Percentiles rank a stretch among this genome's conserved stretches.
These are phyloP conservation scores for Microtus montanus DNA, from an alignment of 2,113 vertebrate species.

Conservation along the genomic window DNA sequence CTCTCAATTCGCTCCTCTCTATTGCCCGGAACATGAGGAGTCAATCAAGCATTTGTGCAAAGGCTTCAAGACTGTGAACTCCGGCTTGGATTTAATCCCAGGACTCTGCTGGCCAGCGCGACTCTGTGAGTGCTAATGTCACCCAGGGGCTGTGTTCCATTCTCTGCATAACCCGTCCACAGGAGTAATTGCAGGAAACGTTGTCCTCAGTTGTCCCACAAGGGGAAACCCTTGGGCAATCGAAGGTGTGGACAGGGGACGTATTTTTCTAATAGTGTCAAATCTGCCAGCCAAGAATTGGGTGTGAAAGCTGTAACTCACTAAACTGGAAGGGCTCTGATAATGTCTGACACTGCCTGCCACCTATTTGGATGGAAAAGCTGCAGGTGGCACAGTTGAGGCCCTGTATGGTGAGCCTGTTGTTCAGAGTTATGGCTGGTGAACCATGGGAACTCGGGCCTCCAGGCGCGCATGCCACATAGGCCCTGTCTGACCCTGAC, in stretches of 20 bases:
- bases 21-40: not conserved
- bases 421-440: not conserved
- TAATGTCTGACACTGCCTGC: not conserved
- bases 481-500: not conserved
- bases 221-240: not conserved
- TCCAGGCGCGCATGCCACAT: too few relatives aligned
- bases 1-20: not conserved
- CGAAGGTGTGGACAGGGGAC: not conserved
- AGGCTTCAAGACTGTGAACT: not conserved
- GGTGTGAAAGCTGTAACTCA: not conserved
- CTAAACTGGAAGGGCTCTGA: not conserved
- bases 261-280: not conserved
- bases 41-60: not conserved
- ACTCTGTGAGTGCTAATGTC: not conserved
- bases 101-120: not conserved
- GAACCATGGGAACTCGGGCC: not conserved
- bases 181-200: not conserved
- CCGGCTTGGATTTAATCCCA: not conserved
- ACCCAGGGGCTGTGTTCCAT: not conserved
- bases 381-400: not conserved
- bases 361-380: not conserved
- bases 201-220: not conserved
- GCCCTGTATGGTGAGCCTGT: not conserved
- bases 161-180: too few relatives aligned
- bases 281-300: slow-evolving; percentile 7